Base-by-base conservation (phyloP, 1,140 invertebrate species). In the Leptinotarsa defecta region DNA sequence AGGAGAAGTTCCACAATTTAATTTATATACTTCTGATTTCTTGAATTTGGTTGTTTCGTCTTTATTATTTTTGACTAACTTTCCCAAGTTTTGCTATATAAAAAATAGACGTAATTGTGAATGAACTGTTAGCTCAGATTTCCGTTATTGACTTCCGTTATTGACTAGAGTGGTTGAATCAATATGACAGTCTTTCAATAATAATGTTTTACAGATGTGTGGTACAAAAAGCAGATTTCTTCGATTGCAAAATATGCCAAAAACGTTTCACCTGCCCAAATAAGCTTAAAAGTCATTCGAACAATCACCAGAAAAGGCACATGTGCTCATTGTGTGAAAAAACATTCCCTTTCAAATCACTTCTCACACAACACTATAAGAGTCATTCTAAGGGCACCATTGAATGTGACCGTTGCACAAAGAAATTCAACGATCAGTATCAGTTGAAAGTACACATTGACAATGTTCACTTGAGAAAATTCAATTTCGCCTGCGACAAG, bases 311-410 rank as follows among this genome's bases (percentile, higher is more conserved):
- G 52, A 57, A 57, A 17, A n/a, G 3, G 3, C 52, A 17, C 52
- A 57, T n/a, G 3, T 57, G 52, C 52, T 6, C n/a, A 6, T 17
- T n/a, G 15, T 57, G 52, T n/a, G 52, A n/a, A 57, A n/a, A 57
- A 57, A 57, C 13, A 15, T 57, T 57, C n/a, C 5, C 5, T 57
- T 57, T n/a, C 3, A 57, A 57, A 57, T 57, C 52, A 57, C 13
- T n/a, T 57, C 52, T 57, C 52, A 57, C 52, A 57, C 52, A 17
- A 15, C 52, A 57, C n/a, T 17, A 15, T 17, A 57, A 57, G 15
- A 17, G 13, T n/a, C 52, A 57, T 57, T 17, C 52, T 57, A 57
- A n/a, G 13, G 13, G 57, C 92, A 91, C 82, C 90, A 91, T 78
- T 61, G 84, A 86, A 17, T 88, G 87, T 57, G 84, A 86, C 73